Conservation (phyloP, 1,140 invertebrate genomes). For the Tetranychus cinnabarinus region DNA sequence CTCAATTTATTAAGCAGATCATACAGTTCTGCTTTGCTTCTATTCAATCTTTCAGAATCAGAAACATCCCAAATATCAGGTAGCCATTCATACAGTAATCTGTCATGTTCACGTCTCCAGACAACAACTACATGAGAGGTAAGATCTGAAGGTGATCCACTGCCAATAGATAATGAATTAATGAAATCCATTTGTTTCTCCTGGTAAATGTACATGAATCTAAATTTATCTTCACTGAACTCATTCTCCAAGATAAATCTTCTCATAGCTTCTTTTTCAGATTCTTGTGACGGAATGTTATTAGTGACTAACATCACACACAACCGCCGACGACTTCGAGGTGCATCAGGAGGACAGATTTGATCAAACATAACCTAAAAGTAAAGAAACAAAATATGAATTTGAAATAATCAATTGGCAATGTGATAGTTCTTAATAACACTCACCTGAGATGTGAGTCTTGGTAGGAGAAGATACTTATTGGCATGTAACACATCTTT, state of each 20-base stretch:
- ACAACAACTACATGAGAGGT: constrained; percentile 46
- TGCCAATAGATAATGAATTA: constrained; percentile 38
- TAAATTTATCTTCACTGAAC: constrained; percentile 10
- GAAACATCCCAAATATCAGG: constrained; percentile 33
- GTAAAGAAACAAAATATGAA: constrained; percentile 7
- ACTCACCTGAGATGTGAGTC: constrained; percentile 64
- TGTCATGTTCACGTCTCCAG: constrained; percentile 56
- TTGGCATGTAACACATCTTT: constrained; percentile 67
- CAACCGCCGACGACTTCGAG: constrained; percentile 49
- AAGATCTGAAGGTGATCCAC: constrained; percentile 16
- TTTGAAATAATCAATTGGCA: not conserved
- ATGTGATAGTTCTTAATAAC: not conserved
- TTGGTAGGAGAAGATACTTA: constrained; percentile 60
- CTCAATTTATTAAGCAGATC: constrained; percentile 42
- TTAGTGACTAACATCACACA: constrained; percentile 62
- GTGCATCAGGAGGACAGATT: constrained; percentile 64
- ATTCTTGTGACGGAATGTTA: constrained; percentile 25
- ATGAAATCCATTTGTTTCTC: constrained; percentile 59
- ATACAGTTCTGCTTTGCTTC: constrained; percentile 42
- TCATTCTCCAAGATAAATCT: constrained; percentile 30
- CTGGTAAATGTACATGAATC: constrained; percentile 60
- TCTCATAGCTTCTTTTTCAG: constrained; percentile 21
- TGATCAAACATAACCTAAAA: constrained; percentile 43
- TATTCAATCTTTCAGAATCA: constrained; percentile 31
- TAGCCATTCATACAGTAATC: constrained; percentile 77